Evolutionary conservation across 2,888 invertebrate genomes (phyloP).

Genomic region (Sminthurides aquaticus): DNA sequence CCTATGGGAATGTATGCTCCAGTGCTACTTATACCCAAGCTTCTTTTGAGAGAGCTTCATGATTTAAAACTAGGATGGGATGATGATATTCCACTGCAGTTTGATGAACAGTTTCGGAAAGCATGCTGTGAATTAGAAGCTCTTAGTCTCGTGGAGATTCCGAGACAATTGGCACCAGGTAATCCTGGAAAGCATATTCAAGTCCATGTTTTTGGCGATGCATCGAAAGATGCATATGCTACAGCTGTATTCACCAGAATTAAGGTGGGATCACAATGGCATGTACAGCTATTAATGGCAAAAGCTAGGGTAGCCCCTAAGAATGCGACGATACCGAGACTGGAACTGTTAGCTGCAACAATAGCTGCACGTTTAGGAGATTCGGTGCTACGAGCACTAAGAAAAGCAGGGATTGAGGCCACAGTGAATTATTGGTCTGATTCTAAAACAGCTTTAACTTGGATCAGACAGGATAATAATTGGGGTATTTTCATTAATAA

Average conservation of each 20-base stretch:
- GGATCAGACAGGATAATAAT: conserved; percentile 31
- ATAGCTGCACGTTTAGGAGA: conserved; percentile 40
- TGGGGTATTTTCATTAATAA: conserved; percentile 29
- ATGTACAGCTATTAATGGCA: conserved; percentile 25
- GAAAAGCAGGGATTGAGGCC: no score
- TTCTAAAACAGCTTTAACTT: conserved; percentile 29
- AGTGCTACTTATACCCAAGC: conserved; percentile 9
- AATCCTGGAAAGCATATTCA: no score
- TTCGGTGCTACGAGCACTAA: conserved; percentile 25
- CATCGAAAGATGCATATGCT: conserved; percentile 43
- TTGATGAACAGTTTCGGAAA: conserved; percentile 22
- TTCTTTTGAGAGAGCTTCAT: conserved; percentile 29
- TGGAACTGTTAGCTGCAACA: conserved; percentile 44
- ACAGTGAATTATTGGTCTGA: conserved; percentile 33
- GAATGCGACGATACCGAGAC: conserved; percentile 43
- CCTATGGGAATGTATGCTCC: conserved; percentile 16
- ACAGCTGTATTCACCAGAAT: conserved; percentile 40
- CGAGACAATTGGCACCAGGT: conserved; percentile 32
- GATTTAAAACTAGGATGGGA: conserved; percentile 26
- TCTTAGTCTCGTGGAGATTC: conserved; percentile 34
- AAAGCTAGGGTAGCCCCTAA: conserved; percentile 44
- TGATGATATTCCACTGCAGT: conserved; percentile 15
- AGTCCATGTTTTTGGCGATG: conserved; percentile 44
- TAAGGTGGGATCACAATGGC: conserved; percentile 21
- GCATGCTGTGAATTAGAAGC: conserved; percentile 32